Evolutionary conservation across 2,797 vertebrate genomes (phyloP).

Genomic region (Labroides dimidiatus): DNA sequence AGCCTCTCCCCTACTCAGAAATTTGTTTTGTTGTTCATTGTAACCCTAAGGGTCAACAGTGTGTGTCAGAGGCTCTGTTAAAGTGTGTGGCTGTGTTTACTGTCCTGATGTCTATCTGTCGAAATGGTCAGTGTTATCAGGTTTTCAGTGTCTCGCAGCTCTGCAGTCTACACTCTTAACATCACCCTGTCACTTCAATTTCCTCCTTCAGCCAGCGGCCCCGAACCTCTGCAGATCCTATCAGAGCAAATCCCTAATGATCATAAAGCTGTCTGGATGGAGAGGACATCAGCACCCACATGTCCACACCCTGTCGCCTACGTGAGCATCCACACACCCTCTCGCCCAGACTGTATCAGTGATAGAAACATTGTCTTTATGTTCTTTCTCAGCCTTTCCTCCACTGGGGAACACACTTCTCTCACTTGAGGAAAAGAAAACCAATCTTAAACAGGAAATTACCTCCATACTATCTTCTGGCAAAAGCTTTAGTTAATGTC

Average conservation of each 20-base stretch:
- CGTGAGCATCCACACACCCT: slow-evolving; percentile 11
- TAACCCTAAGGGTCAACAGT: slow-evolving; percentile 31
- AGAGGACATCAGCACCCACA: slow-evolving; percentile 9
- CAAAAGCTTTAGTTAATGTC: slow-evolving; percentile 74
- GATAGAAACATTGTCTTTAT: slow-evolving; percentile 33
- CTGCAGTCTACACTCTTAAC: slow-evolving; percentile 44
- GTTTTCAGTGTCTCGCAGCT: slow-evolving; percentile 31
- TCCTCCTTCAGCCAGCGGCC: slow-evolving; percentile 35
- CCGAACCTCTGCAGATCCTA: slow-evolving; percentile 47
- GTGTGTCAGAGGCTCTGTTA: slow-evolving; percentile 21
- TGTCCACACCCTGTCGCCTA: background rate
- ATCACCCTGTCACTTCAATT: slow-evolving; percentile 42
- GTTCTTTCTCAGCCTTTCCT: slow-evolving; percentile 18
- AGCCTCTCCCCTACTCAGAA: slow-evolving; percentile 9
- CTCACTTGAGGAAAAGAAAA: slow-evolving; percentile 51
- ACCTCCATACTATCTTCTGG: slow-evolving; percentile 63
- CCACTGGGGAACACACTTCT: slow-evolving; percentile 36
- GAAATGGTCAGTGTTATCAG: slow-evolving; percentile 31
- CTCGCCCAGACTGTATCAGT: slow-evolving; percentile 4
- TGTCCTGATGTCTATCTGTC: slow-evolving; percentile 36
- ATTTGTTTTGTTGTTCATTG: slow-evolving; percentile 30
- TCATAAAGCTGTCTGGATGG: slow-evolving; percentile 25
- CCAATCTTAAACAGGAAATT: slow-evolving; percentile 74
- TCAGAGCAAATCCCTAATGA: slow-evolving; percentile 44
- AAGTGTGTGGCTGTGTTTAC: slow-evolving; percentile 28